Evolutionary conservation across 2,113 vertebrate species (phyloP).

Genomic region (Gallinago undulata): DNA sequence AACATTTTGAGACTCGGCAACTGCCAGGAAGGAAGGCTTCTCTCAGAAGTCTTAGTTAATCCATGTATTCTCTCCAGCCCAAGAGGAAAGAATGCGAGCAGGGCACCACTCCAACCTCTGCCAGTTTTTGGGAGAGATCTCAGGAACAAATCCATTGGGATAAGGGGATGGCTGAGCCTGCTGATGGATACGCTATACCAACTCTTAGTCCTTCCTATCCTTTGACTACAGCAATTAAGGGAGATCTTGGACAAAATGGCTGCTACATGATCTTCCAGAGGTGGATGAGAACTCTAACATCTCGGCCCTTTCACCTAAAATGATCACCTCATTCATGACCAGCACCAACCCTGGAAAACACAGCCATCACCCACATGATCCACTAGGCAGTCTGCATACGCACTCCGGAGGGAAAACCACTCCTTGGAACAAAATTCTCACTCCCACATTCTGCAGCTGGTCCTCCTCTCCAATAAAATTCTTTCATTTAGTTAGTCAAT

Average conservation of each 20-base stretch:
- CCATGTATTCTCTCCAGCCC: background rate
- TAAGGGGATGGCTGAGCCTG: background rate
- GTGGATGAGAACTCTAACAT: background rate
- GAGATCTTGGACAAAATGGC: background rate
- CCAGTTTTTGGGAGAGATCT: background rate
- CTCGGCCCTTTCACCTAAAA: background rate
- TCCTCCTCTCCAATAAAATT: background rate
- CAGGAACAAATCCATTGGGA: background rate
- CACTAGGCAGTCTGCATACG: background rate
- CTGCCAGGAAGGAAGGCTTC: background rate
- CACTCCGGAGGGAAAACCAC: background rate
- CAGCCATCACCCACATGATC: background rate
- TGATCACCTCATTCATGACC: background rate
- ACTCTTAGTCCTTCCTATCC: background rate
- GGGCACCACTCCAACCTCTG: background rate
- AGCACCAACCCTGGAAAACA: background rate
- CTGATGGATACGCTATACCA: background rate
- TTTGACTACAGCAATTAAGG: background rate
- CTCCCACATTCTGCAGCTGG: background rate
- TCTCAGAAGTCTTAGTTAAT: slow-evolving; percentile 1
- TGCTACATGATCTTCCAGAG: background rate
- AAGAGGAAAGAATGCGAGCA: background rate
- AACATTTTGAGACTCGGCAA: background rate
- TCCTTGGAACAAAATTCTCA: background rate
- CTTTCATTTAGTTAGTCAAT: background rate